These are phyloP conservation scores for Taphrorychus bicolor DNA, from an alignment of 2,888 invertebrate species.

Conservation along the genomic window DNA sequence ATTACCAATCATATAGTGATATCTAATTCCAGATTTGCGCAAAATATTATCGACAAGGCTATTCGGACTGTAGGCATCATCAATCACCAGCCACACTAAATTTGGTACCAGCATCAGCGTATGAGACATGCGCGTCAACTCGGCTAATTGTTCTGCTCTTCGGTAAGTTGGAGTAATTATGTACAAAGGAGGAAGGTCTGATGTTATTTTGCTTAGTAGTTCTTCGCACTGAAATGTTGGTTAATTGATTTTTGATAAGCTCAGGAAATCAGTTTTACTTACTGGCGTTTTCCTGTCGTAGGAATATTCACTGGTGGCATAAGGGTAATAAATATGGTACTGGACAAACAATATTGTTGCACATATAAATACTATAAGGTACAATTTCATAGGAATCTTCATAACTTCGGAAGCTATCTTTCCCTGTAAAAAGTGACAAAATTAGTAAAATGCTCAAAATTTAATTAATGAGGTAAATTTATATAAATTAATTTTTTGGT, in stretches of 20 bases:
- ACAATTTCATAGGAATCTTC: slow-evolving; percentile 69
- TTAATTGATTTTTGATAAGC: background rate
- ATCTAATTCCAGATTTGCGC: slow-evolving; percentile 69
- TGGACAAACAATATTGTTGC: slow-evolving; percentile 70
- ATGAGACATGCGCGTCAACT: slow-evolving; percentile 85
- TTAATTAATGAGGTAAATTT: slow-evolving; percentile 17
- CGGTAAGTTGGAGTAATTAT: slow-evolving; percentile 79
- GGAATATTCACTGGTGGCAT: slow-evolving; percentile 40
- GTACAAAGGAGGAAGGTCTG: slow-evolving; percentile 63
- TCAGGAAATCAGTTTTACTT: slow-evolving; percentile 24
- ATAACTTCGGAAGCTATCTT: slow-evolving; percentile 57
- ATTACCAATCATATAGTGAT: slow-evolving; percentile 70
- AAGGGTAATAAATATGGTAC: slow-evolving; percentile 67
- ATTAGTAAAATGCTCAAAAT: background rate
- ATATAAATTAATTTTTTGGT: too few species aligned
- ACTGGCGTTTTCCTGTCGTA: slow-evolving; percentile 45
- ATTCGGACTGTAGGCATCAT: slow-evolving; percentile 79
- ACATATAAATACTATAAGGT: slow-evolving; percentile 69
- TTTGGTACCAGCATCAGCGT: slow-evolving; percentile 86
- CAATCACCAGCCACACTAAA: slow-evolving; percentile 92
- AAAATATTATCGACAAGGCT: slow-evolving; percentile 76
- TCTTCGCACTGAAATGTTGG: slow-evolving; percentile 42
- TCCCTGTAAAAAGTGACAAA: slow-evolving; percentile 47
- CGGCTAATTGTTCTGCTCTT: slow-evolving; percentile 80
- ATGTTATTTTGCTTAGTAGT: slow-evolving; percentile 34